Evolutionary conservation across 2,888 invertebrate species (phyloP).

Genomic region (Drosophila neonasuta): DNA sequence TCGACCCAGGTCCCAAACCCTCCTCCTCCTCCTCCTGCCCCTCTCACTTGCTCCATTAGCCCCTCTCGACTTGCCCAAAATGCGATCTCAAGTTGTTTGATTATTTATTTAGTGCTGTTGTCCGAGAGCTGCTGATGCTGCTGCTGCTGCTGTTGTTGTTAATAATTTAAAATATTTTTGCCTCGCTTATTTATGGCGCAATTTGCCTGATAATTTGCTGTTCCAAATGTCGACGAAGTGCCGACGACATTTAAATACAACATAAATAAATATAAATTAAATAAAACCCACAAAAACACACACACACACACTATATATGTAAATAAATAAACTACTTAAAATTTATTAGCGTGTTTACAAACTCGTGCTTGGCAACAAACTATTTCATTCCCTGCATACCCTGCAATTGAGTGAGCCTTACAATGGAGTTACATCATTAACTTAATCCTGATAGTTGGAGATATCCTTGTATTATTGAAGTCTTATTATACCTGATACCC

Average conservation of each 20-base stretch:
- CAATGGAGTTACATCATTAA: no score
- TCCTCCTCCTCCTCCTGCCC: neutral
- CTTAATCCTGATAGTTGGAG: no score
- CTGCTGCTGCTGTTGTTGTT: constrained; percentile 25
- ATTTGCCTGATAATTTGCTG: constrained; percentile 61
- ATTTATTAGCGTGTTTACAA: constrained; percentile 38
- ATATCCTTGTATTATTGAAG: neutral
- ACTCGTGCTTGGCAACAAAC: neutral
- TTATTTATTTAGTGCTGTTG: constrained; percentile 55
- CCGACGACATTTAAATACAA: constrained; percentile 54
- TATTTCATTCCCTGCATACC: constrained; percentile 3
- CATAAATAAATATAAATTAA: constrained; percentile 48
- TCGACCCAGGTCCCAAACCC: neutral
- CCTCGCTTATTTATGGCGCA: constrained; percentile 62
- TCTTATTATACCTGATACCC: no score
- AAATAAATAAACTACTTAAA: constrained; percentile 42
- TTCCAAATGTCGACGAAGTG: constrained; percentile 49
- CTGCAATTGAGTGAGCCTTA: neutral
- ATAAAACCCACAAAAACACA: constrained; percentile 28
- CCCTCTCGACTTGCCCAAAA: constrained; percentile 45
- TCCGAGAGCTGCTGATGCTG: constrained; percentile 1
- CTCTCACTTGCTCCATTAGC: constrained; percentile 37
- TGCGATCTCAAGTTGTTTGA: constrained; percentile 38
- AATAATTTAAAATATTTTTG: constrained; percentile 46
- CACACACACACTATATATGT: constrained; percentile 32